A percentile compares a stretch with the other conserved stretches of the same genome.
These are phyloP conservation scores for Archocentrus centrarchus DNA, from an alignment of 2,113 vertebrate genomes.

Conservation along the genomic window DNA sequence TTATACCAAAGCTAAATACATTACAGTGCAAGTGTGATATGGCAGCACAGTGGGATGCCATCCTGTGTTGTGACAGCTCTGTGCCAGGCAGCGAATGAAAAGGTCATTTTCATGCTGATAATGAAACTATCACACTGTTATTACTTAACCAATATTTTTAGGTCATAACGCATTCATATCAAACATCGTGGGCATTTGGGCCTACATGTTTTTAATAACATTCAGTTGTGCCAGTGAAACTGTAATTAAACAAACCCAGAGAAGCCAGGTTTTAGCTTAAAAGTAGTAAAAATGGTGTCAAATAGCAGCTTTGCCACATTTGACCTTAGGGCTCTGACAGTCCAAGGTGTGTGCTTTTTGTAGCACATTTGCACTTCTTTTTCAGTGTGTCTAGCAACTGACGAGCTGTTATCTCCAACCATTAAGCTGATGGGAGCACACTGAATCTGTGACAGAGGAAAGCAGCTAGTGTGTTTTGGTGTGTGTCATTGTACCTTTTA, in stretches of 20 bases:
- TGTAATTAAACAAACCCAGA: background rate
- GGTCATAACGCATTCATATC: background rate
- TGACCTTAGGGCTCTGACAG: background rate
- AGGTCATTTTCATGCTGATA: background rate
- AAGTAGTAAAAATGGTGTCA: background rate
- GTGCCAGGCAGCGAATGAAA: background rate
- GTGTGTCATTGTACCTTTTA: background rate
- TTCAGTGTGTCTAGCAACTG: background rate
- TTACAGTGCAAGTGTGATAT: background rate
- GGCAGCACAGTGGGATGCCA: background rate
- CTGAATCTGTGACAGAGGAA: background rate
- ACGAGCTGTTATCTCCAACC: background rate
- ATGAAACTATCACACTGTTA: background rate
- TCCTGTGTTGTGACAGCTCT: background rate
- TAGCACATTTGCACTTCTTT: background rate
- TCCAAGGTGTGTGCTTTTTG: constrained; percentile 1
- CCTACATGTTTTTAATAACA: background rate
- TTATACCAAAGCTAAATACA: background rate
- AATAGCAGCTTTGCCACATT: background rate
- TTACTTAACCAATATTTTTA: constrained; percentile 3
- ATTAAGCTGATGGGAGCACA: background rate
- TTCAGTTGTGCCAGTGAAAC: background rate
- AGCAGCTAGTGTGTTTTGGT: background rate
- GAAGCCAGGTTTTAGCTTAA: background rate
- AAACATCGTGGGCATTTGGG: background rate